Evolutionary conservation across 2,888 invertebrate species (phyloP).

Genomic region (Cantharis rufa): DNA sequence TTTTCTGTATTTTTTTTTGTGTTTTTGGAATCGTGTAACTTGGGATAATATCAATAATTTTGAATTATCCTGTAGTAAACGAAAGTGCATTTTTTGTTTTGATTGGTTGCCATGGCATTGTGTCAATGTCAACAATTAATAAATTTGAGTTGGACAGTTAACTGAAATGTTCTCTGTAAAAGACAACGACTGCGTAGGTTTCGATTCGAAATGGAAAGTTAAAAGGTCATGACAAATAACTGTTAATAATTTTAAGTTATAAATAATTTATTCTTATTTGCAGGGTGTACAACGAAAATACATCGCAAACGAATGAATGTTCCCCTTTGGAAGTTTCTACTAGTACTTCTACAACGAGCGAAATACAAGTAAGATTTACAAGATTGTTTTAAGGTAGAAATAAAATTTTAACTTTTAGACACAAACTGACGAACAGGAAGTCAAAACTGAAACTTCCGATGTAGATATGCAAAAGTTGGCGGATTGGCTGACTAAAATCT

Average conservation of each 20-base stretch:
- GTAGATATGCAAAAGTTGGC: slow-evolving; percentile 57
- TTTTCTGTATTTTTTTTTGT: too few relatives aligned
- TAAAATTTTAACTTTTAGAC: slow-evolving; percentile 38
- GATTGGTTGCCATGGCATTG: neutral
- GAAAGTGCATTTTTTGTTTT: neutral
- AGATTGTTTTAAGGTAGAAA: neutral
- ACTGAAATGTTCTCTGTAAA: slow-evolving; percentile 54
- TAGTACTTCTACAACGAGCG: slow-evolving; percentile 45
- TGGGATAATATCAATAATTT: neutral
- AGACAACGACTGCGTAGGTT: slow-evolving; percentile 57
- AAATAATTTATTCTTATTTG: neutral
- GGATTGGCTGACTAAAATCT: slow-evolving; percentile 57
- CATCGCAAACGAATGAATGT: slow-evolving; percentile 48
- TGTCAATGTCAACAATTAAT: neutral
- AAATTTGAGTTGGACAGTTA: neutral
- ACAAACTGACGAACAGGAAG: slow-evolving; percentile 51
- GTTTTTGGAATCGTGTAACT: neutral
- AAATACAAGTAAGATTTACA: slow-evolving; percentile 38
- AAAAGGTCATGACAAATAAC: slow-evolving; percentile 44
- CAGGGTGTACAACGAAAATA: slow-evolving; percentile 43
- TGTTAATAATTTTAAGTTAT: neutral
- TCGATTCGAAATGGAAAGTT: slow-evolving; percentile 55
- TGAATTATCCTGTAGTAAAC: neutral
- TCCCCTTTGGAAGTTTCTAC: slow-evolving; percentile 42
- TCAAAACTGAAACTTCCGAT: slow-evolving; percentile 32